Conservation (phyloP, 2,888 invertebrate species). For the Halocaridina rubra region DNA sequence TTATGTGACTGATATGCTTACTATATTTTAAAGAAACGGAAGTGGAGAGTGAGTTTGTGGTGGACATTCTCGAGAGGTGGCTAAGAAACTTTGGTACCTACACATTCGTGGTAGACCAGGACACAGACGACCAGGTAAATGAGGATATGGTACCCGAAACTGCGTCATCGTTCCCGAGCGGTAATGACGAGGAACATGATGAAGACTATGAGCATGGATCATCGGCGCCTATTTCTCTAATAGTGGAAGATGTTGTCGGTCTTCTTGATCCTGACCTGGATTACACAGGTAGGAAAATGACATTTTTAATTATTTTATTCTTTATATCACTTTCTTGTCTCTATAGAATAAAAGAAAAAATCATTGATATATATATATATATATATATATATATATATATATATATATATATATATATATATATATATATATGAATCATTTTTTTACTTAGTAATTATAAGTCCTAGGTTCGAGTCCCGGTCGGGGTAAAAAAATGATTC, state of each 20-base stretch:
- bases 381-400: too few species aligned
- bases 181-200: neutral
- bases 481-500: too few species aligned
- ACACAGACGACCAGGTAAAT: neutral
- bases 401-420: too few species aligned
- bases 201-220: neutral
- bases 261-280: neutral
- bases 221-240: neutral
- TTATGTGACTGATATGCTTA: too few species aligned
- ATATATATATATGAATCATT: too few species aligned
- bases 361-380: too few species aligned
- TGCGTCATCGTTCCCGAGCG: neutral
- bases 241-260: neutral
- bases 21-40: neutral
- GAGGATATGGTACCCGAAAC: neutral
- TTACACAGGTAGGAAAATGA: neutral
- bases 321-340: too few species aligned
- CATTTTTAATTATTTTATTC: too few species aligned
- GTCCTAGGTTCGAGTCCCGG: too few species aligned
- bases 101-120: slow-evolving; percentile 41
- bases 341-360: too few species aligned
- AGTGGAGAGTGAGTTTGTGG: neutral
- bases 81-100: slow-evolving; percentile 28
- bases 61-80: slow-evolving; percentile 21
- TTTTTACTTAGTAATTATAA: too few species aligned